Percentiles rank a stretch among this genome's conserved stretches.
phyloP scores from a whole-genome alignment of 2,113 vertebrate genomes.

The Rhegmatorhina hoffmannsi region DNA sequence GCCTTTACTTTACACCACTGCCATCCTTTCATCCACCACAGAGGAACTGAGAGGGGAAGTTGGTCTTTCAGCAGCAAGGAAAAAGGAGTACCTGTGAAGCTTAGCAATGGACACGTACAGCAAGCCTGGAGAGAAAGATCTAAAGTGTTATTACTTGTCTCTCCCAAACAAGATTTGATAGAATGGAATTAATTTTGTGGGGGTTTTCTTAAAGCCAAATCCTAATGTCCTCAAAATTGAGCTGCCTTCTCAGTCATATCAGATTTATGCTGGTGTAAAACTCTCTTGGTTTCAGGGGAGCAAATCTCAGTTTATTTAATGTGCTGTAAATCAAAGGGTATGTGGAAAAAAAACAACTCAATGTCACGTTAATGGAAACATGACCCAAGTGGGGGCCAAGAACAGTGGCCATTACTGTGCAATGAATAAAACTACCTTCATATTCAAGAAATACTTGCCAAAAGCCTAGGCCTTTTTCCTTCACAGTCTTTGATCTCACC shows the following conservation, averaged over 20 bases:
- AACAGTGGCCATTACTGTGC: neutral
- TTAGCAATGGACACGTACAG: neutral
- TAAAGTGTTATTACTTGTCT: neutral
- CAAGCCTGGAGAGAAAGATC: neutral
- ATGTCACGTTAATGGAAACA: neutral
- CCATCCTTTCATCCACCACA: neutral
- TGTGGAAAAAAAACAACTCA: neutral
- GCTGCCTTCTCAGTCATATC: neutral
- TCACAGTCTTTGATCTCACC: neutral
- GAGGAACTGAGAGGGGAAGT: neutral
- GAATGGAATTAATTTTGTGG: neutral
- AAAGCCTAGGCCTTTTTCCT: neutral
- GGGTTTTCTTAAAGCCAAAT: neutral
- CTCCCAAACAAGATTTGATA: neutral
- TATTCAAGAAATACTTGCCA: slow-evolving; percentile 13
- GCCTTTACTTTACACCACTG: neutral
- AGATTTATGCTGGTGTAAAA: slow-evolving; percentile 29
- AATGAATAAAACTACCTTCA: neutral
- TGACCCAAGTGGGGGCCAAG: neutral
- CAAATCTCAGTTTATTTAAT: slow-evolving; percentile 37
- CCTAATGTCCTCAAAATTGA: neutral
- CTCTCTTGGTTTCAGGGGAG: neutral
- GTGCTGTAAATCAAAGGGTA: slow-evolving; percentile 17
- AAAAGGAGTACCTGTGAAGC: neutral
- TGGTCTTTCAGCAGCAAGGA: neutral